Percentiles rank a stretch among this genome's conserved stretches.
Evolutionary conservation across 2,113 vertebrate species (phyloP).

Genomic region (Cheilinus undulatus): DNA sequence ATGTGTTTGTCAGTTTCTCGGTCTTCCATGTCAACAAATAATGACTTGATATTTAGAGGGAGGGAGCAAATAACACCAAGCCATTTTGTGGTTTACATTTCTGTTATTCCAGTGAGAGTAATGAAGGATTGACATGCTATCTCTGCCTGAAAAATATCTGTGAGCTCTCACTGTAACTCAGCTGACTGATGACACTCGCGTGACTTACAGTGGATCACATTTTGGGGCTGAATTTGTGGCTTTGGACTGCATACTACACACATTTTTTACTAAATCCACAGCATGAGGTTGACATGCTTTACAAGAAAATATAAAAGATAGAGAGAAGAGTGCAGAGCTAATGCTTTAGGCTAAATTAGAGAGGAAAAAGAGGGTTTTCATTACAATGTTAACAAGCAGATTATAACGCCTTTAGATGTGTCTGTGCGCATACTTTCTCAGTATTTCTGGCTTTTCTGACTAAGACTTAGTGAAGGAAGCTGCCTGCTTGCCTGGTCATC

Average conservation of each 20-base stretch:
- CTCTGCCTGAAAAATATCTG: conserved; percentile 12
- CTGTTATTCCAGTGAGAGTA: not conserved
- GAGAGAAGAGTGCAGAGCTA: too few species aligned
- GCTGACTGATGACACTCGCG: not conserved
- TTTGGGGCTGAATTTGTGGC: conserved; percentile 10
- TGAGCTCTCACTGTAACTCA: conserved; percentile 12
- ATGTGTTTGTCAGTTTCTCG: not conserved
- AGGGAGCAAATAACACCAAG: conserved; percentile 6
- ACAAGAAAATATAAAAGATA: conserved; percentile 20
- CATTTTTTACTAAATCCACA: conserved; percentile 15
- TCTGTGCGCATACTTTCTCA: conserved; percentile 45
- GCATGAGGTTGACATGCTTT: not conserved
- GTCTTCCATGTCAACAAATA: conserved; percentile 10
- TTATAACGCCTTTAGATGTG: conserved; percentile 24
- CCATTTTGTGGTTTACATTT: conserved; percentile 11
- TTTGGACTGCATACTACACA: not conserved
- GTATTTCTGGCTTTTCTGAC: conserved; percentile 57
- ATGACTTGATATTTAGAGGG: not conserved
- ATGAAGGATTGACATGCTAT: not conserved
- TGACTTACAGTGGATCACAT: conserved; percentile 10
- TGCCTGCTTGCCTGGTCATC: conserved; percentile 73
- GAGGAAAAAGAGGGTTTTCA: conserved; percentile 30
- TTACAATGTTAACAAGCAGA: conserved; percentile 6
- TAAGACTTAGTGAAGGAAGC: conserved; percentile 64
- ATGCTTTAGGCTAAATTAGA: too few species aligned